Percentiles rank a stretch among this genome's conserved stretches.
phyloP scores from a whole-genome alignment of 2,113 vertebrate species.

The Uropsilus gracilis region DNA sequence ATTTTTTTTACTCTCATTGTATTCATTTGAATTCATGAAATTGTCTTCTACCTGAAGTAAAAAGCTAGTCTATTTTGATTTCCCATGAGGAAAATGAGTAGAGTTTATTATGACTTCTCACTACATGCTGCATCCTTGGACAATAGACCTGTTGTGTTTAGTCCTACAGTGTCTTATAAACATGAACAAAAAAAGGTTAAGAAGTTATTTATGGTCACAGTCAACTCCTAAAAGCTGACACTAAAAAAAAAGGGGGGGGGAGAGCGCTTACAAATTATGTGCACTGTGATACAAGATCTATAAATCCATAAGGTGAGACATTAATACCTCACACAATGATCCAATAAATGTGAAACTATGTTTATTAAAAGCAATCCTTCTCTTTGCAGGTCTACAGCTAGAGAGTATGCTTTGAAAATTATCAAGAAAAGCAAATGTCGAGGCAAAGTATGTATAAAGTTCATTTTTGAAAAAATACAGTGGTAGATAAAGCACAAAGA shows the following conservation, averaged over 20 bases:
- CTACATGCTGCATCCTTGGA: neutral
- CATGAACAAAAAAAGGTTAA: neutral
- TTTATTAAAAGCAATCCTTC: neutral
- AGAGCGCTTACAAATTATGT: neutral
- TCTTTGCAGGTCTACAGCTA: slow-evolving; percentile 91
- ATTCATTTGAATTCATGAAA: neutral
- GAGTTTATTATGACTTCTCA: neutral
- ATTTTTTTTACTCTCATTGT: neutral
- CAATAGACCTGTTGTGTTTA: neutral
- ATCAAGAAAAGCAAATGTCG: slow-evolving; percentile 98
- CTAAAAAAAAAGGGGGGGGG: too few relatives aligned
- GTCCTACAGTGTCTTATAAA: neutral
- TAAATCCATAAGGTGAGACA: neutral
- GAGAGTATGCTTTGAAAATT: slow-evolving; percentile 98
- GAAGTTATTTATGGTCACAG: neutral
- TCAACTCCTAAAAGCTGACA: too few relatives aligned
- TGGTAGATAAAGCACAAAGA: neutral
- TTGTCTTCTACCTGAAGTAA: neutral
- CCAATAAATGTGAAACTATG: neutral
- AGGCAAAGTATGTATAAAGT: slow-evolving; percentile 92
- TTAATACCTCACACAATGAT: neutral
- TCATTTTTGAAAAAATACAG: neutral
- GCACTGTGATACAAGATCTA: neutral
- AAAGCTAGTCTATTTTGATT: neutral
- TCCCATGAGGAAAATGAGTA: neutral